phyloP scores from a whole-genome alignment of 2,113 vertebrate species.

The Motacilla tschutschensis region DNA sequence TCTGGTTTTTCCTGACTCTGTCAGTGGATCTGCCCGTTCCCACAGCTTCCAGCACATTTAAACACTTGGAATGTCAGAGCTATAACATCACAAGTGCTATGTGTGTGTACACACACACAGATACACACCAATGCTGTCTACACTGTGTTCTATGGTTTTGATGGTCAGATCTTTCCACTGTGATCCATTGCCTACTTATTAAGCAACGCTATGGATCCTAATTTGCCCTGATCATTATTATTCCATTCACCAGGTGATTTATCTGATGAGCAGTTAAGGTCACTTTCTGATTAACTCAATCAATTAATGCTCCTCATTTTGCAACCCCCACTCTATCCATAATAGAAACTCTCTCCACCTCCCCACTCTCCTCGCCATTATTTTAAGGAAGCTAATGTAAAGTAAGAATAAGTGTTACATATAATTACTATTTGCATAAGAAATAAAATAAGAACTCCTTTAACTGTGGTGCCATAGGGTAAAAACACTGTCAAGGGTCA shows the following conservation, averaged over 20 bases:
- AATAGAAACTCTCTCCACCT: neutral
- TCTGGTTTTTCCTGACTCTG: neutral
- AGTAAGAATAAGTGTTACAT: neutral
- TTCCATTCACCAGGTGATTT: conserved; percentile 43
- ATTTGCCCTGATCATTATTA: conserved; percentile 50
- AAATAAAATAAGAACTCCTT: neutral
- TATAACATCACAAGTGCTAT: neutral
- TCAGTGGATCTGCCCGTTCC: neutral
- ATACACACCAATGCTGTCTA: neutral
- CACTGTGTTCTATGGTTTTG: neutral
- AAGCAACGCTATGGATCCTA: conserved; percentile 16
- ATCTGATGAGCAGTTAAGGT: conserved; percentile 47
- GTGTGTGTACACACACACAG: neutral
- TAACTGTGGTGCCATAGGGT: neutral
- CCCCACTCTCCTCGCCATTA: neutral
- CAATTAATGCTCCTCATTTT: conserved; percentile 41
- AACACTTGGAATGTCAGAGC: neutral
- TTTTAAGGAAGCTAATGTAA: conserved; percentile 8
- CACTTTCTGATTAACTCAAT: conserved; percentile 59
- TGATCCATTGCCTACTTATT: conserved; percentile 27
- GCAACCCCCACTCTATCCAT: neutral
- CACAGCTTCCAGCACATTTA: neutral
- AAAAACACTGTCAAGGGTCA: neutral
- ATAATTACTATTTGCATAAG: conserved; percentile 2
- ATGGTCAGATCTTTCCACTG: neutral